A percentile compares a stretch with the other conserved stretches of the same genome.
Conservation (phyloP, 2,797 vertebrate genomes). For the Enoplosus armatus region DNA sequence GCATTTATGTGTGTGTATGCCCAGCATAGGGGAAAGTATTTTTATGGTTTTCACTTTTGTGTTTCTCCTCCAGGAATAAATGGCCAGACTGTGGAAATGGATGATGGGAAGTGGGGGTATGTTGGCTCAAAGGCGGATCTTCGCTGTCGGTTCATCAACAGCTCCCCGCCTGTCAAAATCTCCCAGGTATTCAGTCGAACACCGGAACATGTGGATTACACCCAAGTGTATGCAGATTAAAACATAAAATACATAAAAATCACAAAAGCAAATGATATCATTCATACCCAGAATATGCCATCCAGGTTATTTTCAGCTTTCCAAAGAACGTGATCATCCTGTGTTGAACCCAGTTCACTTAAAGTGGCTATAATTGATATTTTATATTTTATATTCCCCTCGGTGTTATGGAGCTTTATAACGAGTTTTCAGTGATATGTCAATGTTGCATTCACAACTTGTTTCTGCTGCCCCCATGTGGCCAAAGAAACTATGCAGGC, state of each 20-base stretch:
- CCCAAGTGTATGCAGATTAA: neutral
- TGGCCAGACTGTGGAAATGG: conserved; percentile 92
- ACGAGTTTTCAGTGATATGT: too few species aligned
- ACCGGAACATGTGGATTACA: conserved; percentile 70
- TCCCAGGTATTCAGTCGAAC: conserved; percentile 89
- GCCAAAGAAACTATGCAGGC: too few species aligned
- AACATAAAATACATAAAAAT: neutral
- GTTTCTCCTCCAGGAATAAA: conserved; percentile 80
- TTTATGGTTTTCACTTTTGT: conserved; percentile 17
- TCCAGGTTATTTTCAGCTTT: neutral
- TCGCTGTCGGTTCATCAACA: conserved; percentile 93
- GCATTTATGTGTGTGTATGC: conserved; percentile 1
- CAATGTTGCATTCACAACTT: too few species aligned
- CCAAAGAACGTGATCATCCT: neutral
- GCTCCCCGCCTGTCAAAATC: conserved; percentile 92
- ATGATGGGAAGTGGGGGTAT: conserved; percentile 91
- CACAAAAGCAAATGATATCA: neutral
- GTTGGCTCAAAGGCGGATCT: conserved; percentile 92
- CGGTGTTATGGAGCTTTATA: too few species aligned
- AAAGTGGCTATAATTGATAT: neutral
- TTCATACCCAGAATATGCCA: neutral
- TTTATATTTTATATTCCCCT: too few species aligned
- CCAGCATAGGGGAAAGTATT: conserved; percentile 8
- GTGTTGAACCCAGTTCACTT: neutral
- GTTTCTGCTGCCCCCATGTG: too few species aligned